Evolutionary conservation across 2,113 vertebrate genomes (phyloP), one percentile per base, ranked within the genome.

Genomic region (Ceratotherium simum): DNA sequence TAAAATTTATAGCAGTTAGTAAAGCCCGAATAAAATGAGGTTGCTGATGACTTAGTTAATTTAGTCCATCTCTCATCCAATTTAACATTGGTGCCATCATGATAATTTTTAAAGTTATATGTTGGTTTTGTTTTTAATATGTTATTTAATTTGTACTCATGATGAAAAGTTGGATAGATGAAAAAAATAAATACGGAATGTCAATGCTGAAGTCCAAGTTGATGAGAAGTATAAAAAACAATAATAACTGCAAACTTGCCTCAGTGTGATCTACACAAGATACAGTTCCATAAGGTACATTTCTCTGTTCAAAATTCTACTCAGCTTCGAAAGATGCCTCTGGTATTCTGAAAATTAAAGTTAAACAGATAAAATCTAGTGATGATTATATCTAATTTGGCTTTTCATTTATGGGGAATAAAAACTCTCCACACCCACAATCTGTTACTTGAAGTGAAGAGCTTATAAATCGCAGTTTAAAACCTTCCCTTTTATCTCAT

Each of bases 291-390:
- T 31, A 91, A 95, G n/a, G 82, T 96, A 90, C 13, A 87, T 70
- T 82, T 81, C 60, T 82, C 62, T 93, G 51, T 36, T 82, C 54
- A 93, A 83, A 96, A 89, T 89, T 96, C 90, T 73, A 58, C 67
- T 95, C 85, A 29, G 89, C 21, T 79, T 46, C 46, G 17, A 96
- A 95, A 91, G n/a, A 93, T 58, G 62, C 36, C 62, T 93, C 67
- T 58, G 89, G 56, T 95, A 93, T 67, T 96, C 83, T 95, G 33
- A 91, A 97, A 97, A 97, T 97, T 93, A 94, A 96, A 94, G 60
- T 23, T 93, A 90, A 94, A 87, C 31, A 67, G 48, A 97, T 95
- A 89, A 95, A 93, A 92, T 96, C 85, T 97, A n/a, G 31, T 64
- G 31, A 70, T 80, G 58, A 97, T 97, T 96, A 91, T 95, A 95